Conservation (phyloP, 2,888 invertebrate species). For the Sthenelais limicola region DNA sequence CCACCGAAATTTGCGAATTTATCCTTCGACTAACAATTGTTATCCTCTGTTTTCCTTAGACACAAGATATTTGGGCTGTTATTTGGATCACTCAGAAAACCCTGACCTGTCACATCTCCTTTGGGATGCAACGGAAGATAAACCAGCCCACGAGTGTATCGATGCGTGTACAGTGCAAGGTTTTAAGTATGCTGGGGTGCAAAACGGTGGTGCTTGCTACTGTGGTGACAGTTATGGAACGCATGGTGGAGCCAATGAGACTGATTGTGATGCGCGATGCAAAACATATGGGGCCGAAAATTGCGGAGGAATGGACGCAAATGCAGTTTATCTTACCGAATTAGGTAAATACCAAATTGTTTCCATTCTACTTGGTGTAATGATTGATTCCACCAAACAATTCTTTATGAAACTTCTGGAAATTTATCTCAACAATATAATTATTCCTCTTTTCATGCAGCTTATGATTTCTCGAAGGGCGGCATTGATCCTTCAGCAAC, state of each 20-base stretch:
- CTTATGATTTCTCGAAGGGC: constrained; percentile 11
- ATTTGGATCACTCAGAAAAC: background rate
- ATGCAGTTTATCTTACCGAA: constrained; percentile 5
- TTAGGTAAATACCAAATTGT: constrained; percentile 21
- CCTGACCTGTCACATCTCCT: background rate
- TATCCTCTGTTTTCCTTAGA: constrained; percentile 17
- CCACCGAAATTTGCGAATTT: no score
- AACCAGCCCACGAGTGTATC: constrained; percentile 20
- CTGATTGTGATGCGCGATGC: constrained; percentile 8
- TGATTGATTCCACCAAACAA: no score
- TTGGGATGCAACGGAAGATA: constrained; percentile 9
- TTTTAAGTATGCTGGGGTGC: constrained; percentile 1
- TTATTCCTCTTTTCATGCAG: no score
- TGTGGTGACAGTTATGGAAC: constrained; percentile 14
- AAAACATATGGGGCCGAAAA: constrained; percentile 1
- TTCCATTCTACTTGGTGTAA: no score
- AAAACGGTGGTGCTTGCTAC: constrained; percentile 1
- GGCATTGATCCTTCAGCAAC: constrained; percentile 6
- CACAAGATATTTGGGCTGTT: constrained; percentile 11
- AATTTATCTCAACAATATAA: no score
- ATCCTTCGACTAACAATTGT: no score
- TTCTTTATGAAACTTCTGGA: no score
- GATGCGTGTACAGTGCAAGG: background rate
- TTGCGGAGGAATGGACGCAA: constrained; percentile 5
- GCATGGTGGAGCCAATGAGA: constrained; percentile 16